Evolutionary conservation across 2,113 vertebrate genomes (phyloP), one percentile per base, ranked within the genome.

Genomic region (Notarius lentiginosus): DNA sequence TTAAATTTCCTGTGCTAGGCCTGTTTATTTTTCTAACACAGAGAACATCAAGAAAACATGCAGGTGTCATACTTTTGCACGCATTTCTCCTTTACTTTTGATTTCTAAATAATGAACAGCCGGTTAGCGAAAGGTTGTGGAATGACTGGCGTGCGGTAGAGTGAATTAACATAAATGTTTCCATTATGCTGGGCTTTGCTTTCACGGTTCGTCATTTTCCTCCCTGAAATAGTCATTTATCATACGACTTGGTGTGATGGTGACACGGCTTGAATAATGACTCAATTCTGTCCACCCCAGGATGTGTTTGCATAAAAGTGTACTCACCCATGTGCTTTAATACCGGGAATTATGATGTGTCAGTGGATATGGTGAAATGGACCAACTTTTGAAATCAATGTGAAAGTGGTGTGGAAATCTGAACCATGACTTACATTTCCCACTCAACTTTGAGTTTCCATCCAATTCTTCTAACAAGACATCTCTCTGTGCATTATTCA

Each of bases 401-500:
- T n/a, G 60, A 82, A 47, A n/a, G n/a, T 82, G 12, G 56, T 56
- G 17, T 10, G 10, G 8, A 30, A 79, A 27, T 55, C 76, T n/a
- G 60, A 58, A 34, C 15, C 5, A 7, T 56, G 76, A 56, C 53
- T 56, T 27, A 18, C 0, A 30, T 79, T 56, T 79, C 53, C 51
- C 24, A 47, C 18, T 47, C 30, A 41, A 7, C 12, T 51, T 61
- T 82, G 12, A 65, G 20, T 24, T 51, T 77, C 5, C 17, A 12
- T 79, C 24, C 49, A 17, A 30, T 27, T 15, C 24, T 30, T 79
- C 53, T 27, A n/a, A 77, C 41, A 56, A 55, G 27, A 34, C 8
- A 10, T 58, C 55, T 84, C 20, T 73, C 55, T 88, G 51, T 87
- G 15, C 85, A 8, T 85, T 91, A 89, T 90, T 83, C 87, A 99